A percentile compares a stretch with the other conserved stretches of the same genome.
phyloP scores from a whole-genome alignment of 2,113 vertebrate genomes.

The Cebus imitator region DNA sequence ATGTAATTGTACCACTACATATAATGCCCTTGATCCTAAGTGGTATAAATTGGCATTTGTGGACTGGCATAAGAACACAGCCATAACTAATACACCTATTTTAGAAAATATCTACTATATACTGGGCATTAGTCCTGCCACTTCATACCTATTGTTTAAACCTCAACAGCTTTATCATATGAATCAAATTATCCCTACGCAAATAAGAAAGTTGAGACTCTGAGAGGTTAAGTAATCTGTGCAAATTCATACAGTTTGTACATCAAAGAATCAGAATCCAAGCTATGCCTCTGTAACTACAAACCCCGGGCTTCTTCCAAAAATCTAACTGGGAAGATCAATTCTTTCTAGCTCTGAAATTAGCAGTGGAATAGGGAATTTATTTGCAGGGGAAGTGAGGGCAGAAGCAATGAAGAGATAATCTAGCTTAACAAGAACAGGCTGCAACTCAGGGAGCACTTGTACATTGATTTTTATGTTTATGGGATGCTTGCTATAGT shows the following conservation, averaged over 20 bases:
- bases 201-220: not conserved
- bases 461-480: not conserved
- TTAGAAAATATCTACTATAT: conserved; percentile 5
- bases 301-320: not conserved
- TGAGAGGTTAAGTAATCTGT: not conserved
- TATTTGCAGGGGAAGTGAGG: not conserved
- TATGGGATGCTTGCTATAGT: not conserved
- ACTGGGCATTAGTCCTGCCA: not conserved
- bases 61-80: not conserved
- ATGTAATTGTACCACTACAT: not conserved
- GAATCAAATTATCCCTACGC: not conserved
- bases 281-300: not conserved
- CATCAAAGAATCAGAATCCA: conserved; percentile 15
- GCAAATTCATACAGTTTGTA: not conserved
- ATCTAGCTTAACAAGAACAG: not conserved
- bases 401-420: not conserved
- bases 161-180: not conserved
- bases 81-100: not conserved
- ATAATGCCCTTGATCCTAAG: not conserved
- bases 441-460: not conserved
- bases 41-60: not conserved
- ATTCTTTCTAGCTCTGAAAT: not conserved
- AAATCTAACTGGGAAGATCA: not conserved
- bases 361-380: not conserved
- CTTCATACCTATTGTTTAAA: conserved; percentile 18